Evolutionary conservation across 2,113 vertebrate species (phyloP).

Genomic region (Mastomys natalensis): DNA sequence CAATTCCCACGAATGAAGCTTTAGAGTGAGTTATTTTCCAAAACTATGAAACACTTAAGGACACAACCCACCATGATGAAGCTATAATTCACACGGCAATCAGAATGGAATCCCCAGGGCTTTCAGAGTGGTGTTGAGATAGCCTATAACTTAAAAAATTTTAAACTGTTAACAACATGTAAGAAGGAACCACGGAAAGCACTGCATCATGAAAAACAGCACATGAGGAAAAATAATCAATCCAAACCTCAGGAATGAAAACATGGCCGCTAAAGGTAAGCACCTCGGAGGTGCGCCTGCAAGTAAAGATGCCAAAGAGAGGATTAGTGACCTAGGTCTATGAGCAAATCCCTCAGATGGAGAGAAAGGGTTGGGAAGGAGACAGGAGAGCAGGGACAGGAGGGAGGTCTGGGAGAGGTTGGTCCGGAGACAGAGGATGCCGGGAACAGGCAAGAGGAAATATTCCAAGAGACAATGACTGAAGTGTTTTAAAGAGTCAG

Average conservation of each 20-base stretch:
- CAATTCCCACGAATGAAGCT: neutral
- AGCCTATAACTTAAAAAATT: neutral
- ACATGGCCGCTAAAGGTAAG: neutral
- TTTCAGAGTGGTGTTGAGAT: constrained; percentile 19
- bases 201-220: neutral
- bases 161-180: neutral
- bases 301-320: neutral
- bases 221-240: neutral
- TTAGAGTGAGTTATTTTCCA: neutral
- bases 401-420: neutral
- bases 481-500: neutral
- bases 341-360: neutral
- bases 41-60: constrained; percentile 28
- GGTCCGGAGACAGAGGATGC: neutral
- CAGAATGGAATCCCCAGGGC: neutral
- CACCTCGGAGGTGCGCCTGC: neutral
- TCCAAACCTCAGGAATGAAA: constrained; percentile 2
- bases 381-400: neutral
- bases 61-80: neutral
- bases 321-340: neutral
- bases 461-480: neutral
- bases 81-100: neutral
- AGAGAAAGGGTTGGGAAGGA: neutral
- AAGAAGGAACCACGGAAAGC: constrained; percentile 7
- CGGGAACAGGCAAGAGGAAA: neutral